phyloP scores from a whole-genome alignment of 2,888 invertebrate species.

The Lacanobia oleracea region DNA sequence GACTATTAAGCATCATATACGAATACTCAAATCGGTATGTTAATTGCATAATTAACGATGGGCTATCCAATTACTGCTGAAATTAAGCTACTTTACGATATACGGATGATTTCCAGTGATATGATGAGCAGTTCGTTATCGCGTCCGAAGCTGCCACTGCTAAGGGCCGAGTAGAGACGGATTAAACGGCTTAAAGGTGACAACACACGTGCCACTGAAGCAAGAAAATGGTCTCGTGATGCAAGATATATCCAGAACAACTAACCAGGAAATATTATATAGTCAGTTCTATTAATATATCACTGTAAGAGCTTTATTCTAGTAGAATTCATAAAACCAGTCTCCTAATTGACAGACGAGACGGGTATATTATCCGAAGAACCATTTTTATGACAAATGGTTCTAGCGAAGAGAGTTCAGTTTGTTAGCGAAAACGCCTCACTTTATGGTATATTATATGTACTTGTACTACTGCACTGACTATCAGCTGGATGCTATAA shows the following conservation, averaged over 20 bases:
- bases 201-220: constrained; percentile 5
- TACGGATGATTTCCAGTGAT: constrained; percentile 39
- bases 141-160: constrained; percentile 8
- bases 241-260: background rate
- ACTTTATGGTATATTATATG: too few species aligned
- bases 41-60: constrained; percentile 33
- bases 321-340: too few species aligned
- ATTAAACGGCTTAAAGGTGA: constrained; percentile 37
- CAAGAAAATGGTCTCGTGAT: background rate
- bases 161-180: constrained; percentile 41
- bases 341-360: too few species aligned
- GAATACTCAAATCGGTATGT: constrained; percentile 29
- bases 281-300: background rate
- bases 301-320: background rate
- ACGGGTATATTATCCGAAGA: too few species aligned
- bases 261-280: background rate
- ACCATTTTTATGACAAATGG: too few species aligned
- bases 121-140: constrained; percentile 52
- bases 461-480: too few species aligned
- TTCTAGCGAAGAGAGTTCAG: too few species aligned
- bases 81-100: constrained; percentile 44
- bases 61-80: constrained; percentile 55
- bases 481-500: too few species aligned
- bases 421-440: too few species aligned
- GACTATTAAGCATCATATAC: constrained; percentile 31